Evolutionary conservation across 2,888 invertebrate species (phyloP).

Genomic region (Ichneumoninae sp.): DNA sequence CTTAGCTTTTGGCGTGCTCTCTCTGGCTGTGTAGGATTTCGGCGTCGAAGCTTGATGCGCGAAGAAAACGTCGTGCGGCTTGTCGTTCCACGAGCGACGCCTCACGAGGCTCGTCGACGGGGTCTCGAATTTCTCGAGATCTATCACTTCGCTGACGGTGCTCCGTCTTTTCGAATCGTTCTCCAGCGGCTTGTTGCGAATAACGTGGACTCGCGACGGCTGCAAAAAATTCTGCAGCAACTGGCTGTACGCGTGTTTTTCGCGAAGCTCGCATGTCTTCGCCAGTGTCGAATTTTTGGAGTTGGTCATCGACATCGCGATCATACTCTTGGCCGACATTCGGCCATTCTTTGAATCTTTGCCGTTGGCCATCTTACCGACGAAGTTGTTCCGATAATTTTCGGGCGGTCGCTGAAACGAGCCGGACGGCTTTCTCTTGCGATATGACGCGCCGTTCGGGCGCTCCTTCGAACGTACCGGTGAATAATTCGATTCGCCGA

Average conservation of each 20-base stretch:
- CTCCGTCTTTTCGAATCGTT: slow-evolving; percentile 23
- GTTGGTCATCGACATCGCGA: slow-evolving; percentile 30
- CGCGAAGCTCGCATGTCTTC: slow-evolving; percentile 73
- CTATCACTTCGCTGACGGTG: slow-evolving; percentile 74
- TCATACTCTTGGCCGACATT: slow-evolving; percentile 33
- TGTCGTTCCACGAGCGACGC: not conserved
- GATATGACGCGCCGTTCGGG: slow-evolving; percentile 66
- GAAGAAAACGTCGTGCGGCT: slow-evolving; percentile 39
- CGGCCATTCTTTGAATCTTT: slow-evolving; percentile 15
- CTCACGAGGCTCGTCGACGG: slow-evolving; percentile 23
- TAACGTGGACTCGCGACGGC: slow-evolving; percentile 69
- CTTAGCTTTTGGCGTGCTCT: slow-evolving; percentile 6
- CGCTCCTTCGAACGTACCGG: slow-evolving; percentile 58
- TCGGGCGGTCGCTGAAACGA: slow-evolving; percentile 5
- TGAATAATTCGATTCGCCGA: slow-evolving; percentile 66
- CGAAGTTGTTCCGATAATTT: slow-evolving; percentile 12
- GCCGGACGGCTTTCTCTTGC: slow-evolving; percentile 28
- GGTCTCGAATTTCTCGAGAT: slow-evolving; percentile 74
- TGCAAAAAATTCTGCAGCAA: slow-evolving; percentile 74
- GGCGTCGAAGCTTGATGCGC: slow-evolving; percentile 57
- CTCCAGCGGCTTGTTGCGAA: slow-evolving; percentile 50
- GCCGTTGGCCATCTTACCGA: slow-evolving; percentile 44
- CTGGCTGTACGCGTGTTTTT: slow-evolving; percentile 77
- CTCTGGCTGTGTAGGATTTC: slow-evolving; percentile 46
- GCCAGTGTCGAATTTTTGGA: slow-evolving; percentile 69